These are phyloP conservation scores for Periphyllus acericola DNA, from an alignment of 2,888 invertebrate genomes.

Conservation along the genomic window DNA sequence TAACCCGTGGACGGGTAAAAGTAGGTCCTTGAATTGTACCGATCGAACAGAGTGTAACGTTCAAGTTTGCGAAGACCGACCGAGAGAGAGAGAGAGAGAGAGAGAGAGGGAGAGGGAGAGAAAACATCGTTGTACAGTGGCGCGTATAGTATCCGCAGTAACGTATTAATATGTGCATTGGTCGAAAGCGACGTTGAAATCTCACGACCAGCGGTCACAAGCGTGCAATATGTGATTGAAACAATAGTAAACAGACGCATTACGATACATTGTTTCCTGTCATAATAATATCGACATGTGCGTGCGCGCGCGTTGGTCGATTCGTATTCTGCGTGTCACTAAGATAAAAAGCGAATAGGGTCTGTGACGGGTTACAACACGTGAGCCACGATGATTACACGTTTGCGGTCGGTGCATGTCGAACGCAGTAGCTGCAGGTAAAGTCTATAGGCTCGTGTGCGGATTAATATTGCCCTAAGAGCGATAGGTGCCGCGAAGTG, in stretches of 20 bases:
- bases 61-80: background rate
- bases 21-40: slow-evolving; percentile 1
- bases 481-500: no score
- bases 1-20: background rate
- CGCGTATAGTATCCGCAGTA: background rate
- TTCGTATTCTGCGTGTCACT: background rate
- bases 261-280: background rate
- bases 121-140: no score
- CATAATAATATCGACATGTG: background rate
- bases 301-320: no score
- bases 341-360: background rate
- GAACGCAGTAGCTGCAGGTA: background rate
- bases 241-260: background rate
- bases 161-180: background rate
- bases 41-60: background rate
- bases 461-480: background rate
- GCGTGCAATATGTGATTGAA: background rate
- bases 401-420: background rate
- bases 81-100: no score
- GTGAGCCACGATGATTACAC: background rate
- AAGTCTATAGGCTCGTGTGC: background rate
- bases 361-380: background rate
- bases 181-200: background rate
- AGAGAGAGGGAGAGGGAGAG: no score
- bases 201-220: background rate